phyloP scores from a whole-genome alignment of 2,113 vertebrate genomes.

The Vidua macroura region DNA sequence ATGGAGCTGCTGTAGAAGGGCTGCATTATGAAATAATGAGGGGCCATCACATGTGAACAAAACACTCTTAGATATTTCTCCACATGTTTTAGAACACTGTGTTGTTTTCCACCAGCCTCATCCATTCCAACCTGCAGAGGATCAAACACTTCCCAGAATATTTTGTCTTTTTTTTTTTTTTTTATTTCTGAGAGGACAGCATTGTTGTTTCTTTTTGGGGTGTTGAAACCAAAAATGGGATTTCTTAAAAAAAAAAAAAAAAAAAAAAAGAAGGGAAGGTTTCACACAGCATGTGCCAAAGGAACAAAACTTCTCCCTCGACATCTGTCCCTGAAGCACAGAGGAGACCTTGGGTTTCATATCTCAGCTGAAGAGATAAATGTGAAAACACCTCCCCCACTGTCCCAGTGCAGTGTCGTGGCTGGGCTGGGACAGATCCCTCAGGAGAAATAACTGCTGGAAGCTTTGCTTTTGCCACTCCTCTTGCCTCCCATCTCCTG shows the following conservation, averaged over 20 bases:
- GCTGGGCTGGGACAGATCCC: neutral
- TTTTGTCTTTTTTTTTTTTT: neutral
- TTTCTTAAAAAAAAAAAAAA: neutral
- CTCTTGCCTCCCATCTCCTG: neutral
- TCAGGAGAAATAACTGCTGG: neutral
- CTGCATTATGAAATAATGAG: neutral
- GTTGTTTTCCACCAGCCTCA: neutral
- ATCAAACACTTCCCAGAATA: neutral
- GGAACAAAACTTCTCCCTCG: neutral
- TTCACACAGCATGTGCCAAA: neutral
- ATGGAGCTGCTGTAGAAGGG: neutral
- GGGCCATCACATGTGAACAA: neutral
- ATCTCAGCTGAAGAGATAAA: constrained; percentile 24
- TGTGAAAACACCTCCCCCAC: neutral
- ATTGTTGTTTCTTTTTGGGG: neutral
- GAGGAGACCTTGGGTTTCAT: constrained; percentile 31
- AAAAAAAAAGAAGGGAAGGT: neutral
- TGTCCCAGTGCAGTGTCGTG: neutral
- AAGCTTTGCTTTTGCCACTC: neutral
- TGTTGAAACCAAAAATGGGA: neutral
- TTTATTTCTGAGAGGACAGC: neutral
- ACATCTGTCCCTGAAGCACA: constrained; percentile 41
- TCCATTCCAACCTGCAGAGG: neutral
- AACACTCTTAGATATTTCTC: neutral
- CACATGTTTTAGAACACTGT: neutral